phyloP scores from a whole-genome alignment of 2,888 invertebrate genomes.

The Alentia gelatinosa region DNA sequence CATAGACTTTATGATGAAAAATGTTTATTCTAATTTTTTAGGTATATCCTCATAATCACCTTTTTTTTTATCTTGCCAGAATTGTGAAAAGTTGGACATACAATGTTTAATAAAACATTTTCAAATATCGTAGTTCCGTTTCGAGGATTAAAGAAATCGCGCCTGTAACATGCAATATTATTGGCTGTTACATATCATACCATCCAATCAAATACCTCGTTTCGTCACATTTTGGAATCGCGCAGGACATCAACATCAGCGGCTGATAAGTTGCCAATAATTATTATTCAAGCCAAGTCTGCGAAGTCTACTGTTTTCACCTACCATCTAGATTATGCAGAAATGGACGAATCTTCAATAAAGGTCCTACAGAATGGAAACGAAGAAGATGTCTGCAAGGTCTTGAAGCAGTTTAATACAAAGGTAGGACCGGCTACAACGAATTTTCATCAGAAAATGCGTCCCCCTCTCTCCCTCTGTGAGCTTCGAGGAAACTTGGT shows the following conservation, averaged over 20 bases:
- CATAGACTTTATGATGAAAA: no score
- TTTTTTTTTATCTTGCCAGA: no score
- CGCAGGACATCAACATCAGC: conserved; percentile 9
- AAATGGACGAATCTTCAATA: conserved; percentile 83
- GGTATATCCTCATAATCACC: no score
- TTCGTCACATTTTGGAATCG: not conserved
- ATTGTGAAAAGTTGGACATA: no score
- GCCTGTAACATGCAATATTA: not conserved
- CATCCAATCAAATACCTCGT: not conserved
- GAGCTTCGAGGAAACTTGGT: no score
- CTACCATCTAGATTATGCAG: conserved; percentile 74
- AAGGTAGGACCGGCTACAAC: conserved; percentile 76
- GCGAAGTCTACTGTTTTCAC: not conserved
- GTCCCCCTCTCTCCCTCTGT: no score
- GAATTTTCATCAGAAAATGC: no score
- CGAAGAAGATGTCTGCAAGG: conserved; percentile 69
- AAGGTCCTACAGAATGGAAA: conserved; percentile 79
- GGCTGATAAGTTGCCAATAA: not conserved
- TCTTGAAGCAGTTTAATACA: conserved; percentile 79
- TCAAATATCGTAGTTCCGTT: not conserved
- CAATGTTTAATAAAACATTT: no score
- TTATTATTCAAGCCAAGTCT: not conserved
- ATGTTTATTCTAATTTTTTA: no score
- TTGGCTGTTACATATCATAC: not conserved
- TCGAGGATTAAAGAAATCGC: not conserved